Percentiles rank a stretch among this genome's conserved stretches.
These are phyloP conservation scores for Planiliza haematocheilus DNA, from an alignment of 2,113 vertebrate species.

Conservation along the genomic window DNA sequence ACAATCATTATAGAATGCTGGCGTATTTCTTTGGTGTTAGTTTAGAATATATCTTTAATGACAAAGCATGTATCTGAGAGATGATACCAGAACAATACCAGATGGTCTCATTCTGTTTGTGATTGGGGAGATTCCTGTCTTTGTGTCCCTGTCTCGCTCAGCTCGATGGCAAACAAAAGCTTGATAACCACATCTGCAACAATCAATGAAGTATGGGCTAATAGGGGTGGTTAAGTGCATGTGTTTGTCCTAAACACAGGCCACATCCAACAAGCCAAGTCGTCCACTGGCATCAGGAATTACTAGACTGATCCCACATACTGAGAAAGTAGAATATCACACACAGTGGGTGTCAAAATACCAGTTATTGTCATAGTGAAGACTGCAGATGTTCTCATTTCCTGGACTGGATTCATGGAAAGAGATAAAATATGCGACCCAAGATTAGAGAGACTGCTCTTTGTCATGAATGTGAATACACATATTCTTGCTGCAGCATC, in stretches of 20 bases:
- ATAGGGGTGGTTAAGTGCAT: slow-evolving; percentile 28
- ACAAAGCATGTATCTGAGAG: neutral
- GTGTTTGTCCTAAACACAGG: slow-evolving; percentile 10
- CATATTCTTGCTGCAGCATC: slow-evolving; percentile 10
- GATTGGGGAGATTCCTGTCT: neutral
- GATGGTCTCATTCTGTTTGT: neutral
- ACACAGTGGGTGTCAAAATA: slow-evolving; percentile 26
- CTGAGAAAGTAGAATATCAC: neutral
- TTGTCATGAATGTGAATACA: slow-evolving; percentile 31
- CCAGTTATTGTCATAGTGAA: slow-evolving; percentile 11
- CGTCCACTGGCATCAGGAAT: neutral
- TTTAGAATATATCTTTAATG: neutral
- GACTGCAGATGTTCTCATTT: slow-evolving; percentile 41
- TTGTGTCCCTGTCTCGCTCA: neutral
- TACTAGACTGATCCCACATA: neutral
- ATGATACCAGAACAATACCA: neutral
- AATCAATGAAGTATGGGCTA: slow-evolving; percentile 47
- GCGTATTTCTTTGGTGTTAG: neutral
- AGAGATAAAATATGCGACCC: slow-evolving; percentile 27
- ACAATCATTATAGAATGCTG: neutral
- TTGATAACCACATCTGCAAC: slow-evolving; percentile 38
- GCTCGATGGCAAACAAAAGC: slow-evolving; percentile 40
- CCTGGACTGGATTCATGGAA: slow-evolving; percentile 25
- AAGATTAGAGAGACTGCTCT: slow-evolving; percentile 9
- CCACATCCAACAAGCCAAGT: slow-evolving; percentile 15